Evolutionary conservation across 2,888 invertebrate genomes (phyloP), one percentile per base, ranked within the genome.

Genomic region (Neria commutata): DNA sequence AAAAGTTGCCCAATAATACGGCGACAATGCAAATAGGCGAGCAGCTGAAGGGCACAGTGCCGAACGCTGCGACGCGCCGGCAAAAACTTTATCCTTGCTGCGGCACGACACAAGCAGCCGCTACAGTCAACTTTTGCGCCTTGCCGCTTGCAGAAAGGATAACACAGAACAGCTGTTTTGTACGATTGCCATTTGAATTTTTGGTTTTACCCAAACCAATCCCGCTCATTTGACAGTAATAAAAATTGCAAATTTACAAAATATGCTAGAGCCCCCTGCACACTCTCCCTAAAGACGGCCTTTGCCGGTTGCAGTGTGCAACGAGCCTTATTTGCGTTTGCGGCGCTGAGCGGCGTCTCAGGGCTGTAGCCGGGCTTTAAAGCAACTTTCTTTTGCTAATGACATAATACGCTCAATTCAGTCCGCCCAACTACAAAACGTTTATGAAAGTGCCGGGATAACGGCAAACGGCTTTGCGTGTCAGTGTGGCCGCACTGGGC

Each of bases 331-430:
- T 60, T 53, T 57, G 45, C 21, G 26, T 26, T 53, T 17, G 17
- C 26, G 8, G 23, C 8, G 16, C 14, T 47, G 47, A 14, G 24
- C 26, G 47, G 3, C 19, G 26, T 52, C 6, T 33, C 29, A 19
- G 19, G 37, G 56, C 53, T 57, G 51, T 58, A 21, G 50, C 46
- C 47, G 21, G 29, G 24, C 16, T 42, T 8, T 47, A 60, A 50
- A 53, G 56, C 62, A 70, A 67, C 58, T 65, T 68, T 51, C 11
- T 29, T 17, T 67, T 75, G 71, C 75, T 75, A 72, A 72, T 72
- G 72, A 75, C 75, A 72, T 72, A 75, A 72, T 72, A 72, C 72
- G 74, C 70, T 72, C 75, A 72, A 74, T 72, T 72, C 70, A 72
- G 56, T 63, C 61, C 17, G 45, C 29, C 33, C 24, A 25, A 34